Evolutionary conservation across 1,140 invertebrate genomes (phyloP).

Genomic region (Microplitis demolitor): DNA sequence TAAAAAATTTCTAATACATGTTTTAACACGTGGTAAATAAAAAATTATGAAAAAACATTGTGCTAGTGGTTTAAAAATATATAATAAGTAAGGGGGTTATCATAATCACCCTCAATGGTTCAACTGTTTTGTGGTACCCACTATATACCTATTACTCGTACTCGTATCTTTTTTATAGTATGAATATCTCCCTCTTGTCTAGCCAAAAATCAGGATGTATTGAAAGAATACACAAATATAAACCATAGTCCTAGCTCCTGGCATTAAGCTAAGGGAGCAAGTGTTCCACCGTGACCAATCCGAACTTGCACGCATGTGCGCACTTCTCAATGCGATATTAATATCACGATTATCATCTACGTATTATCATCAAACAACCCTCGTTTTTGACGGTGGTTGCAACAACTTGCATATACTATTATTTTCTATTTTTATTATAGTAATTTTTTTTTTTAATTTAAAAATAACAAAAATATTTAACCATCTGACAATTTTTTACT

Average conservation of each 20-base stretch:
- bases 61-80: not conserved
- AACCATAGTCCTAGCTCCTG: constrained; percentile 39
- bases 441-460: not conserved
- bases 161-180: not conserved
- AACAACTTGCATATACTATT: not conserved
- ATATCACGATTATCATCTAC: constrained; percentile 64
- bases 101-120: not conserved
- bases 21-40: not conserved
- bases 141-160: not conserved
- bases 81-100: not conserved
- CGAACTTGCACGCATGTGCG: constrained; percentile 60
- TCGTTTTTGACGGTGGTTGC: not conserved
- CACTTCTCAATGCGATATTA: constrained; percentile 63
- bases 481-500: no score
- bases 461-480: no score
- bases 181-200: constrained; percentile 1
- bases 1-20: no score
- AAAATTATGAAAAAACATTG: not conserved
- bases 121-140: not conserved
- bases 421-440: not conserved
- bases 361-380: constrained; percentile 53
- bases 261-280: constrained; percentile 43
- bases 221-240: constrained; percentile 40
- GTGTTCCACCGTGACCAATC: constrained; percentile 61
- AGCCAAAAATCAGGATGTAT: constrained; percentile 56